Evolutionary conservation across 2,113 vertebrate genomes (phyloP).

Genomic region (Pluvialis apricaria): DNA sequence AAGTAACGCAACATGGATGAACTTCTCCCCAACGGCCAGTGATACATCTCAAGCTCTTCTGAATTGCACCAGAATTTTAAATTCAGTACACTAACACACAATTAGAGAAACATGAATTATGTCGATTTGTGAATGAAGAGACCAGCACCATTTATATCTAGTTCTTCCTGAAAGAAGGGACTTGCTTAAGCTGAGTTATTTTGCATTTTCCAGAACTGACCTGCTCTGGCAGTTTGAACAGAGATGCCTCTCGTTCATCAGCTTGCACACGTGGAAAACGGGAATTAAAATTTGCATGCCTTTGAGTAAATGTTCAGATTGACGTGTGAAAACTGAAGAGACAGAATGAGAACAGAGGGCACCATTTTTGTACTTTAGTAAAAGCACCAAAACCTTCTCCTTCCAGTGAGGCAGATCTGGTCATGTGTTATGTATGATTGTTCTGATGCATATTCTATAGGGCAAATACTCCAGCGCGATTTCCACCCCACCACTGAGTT

Average conservation of each 20-base stretch:
- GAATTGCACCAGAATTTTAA: background rate
- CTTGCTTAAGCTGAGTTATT: background rate
- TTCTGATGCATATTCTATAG: background rate
- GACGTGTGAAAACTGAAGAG: background rate
- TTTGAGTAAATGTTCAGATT: background rate
- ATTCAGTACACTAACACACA: background rate
- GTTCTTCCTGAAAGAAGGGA: background rate
- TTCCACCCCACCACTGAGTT: background rate
- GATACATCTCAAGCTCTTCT: background rate
- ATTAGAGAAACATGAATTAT: background rate
- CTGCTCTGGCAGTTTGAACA: background rate
- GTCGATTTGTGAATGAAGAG: background rate
- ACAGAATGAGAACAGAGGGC: background rate
- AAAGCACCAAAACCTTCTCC: background rate
- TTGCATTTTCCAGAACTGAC: background rate
- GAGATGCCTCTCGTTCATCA: background rate
- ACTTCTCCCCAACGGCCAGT: background rate
- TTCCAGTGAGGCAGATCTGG: background rate
- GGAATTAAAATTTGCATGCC: background rate
- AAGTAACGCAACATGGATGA: background rate
- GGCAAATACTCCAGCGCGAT: background rate
- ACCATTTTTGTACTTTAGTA: background rate
- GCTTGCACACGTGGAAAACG: background rate
- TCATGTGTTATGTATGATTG: accelerated
- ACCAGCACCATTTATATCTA: background rate